A percentile compares a stretch with the other conserved stretches of the same genome.
phyloP scores from a whole-genome alignment of 2,888 invertebrate species.

The Hypselothyrea guttata region DNA sequence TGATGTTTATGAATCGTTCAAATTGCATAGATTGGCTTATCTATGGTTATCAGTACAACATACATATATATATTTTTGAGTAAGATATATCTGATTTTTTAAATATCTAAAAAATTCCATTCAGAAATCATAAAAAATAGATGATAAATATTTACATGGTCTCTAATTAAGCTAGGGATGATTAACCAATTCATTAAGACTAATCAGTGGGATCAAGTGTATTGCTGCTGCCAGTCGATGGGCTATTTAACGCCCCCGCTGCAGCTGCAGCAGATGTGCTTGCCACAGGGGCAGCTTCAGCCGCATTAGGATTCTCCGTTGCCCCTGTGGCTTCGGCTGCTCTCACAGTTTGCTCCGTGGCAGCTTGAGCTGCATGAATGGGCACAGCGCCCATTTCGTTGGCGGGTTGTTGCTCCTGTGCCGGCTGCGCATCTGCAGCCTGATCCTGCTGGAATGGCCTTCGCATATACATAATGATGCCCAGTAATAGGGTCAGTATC shows the following conservation, averaged over 20 bases:
- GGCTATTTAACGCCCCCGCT: constrained; percentile 77
- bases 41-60: constrained; percentile 61
- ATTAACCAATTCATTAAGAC: constrained; percentile 61
- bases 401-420: constrained; percentile 27
- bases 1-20: constrained; percentile 28
- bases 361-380: constrained; percentile 15
- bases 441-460: constrained; percentile 83
- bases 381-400: constrained; percentile 51
- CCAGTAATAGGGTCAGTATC: constrained; percentile 90
- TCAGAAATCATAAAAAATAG: constrained; percentile 71
- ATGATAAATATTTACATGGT: constrained; percentile 77
- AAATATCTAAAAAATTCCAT: constrained; percentile 71
- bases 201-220: constrained; percentile 76
- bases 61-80: constrained; percentile 66
- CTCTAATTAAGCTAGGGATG: constrained; percentile 72
- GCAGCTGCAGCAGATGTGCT: constrained; percentile 31
- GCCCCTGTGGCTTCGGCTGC: constrained; percentile 16
- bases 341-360: constrained; percentile 13
- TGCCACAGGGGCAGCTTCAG: constrained; percentile 19
- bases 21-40: constrained; percentile 16
- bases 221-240: constrained; percentile 49
- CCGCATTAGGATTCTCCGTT: constrained; percentile 18
- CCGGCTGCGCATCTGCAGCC: constrained; percentile 33
- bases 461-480: constrained; percentile 90
- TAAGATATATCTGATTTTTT: constrained; percentile 63